Percentiles rank a stretch among this genome's conserved stretches.
Conservation (phyloP, 2,113 vertebrate genomes). For the Sprattus sprattus region DNA sequence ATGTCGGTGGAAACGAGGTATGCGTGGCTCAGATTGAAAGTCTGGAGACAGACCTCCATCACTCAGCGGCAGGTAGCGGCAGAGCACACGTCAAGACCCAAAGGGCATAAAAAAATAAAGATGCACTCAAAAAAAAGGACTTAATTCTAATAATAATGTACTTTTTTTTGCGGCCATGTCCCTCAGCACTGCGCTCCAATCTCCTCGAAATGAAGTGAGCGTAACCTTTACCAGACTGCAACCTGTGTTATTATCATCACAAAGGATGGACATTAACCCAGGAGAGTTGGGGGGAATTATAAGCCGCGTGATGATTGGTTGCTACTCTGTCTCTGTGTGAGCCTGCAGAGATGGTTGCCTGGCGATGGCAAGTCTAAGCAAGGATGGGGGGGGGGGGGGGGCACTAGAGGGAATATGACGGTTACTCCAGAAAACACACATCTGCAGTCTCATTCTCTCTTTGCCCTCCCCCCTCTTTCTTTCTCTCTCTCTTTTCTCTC, state of each 20-base stretch:
- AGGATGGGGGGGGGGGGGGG: not conserved
- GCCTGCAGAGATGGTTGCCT: not conserved
- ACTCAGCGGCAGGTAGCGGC: not conserved
- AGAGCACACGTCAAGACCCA: not conserved
- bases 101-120: not conserved
- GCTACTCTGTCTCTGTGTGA: not conserved
- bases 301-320: not conserved
- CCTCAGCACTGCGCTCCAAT: not conserved
- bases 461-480: not conserved
- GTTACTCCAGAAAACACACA: not conserved
- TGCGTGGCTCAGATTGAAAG: no score
- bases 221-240: conserved; percentile 19
- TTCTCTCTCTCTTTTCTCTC: not conserved
- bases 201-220: not conserved
- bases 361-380: not conserved
- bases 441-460: not conserved
- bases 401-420: conserved; percentile 11
- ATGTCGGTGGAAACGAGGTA: no score
- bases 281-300: not conserved
- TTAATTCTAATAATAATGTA: not conserved
- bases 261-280: not conserved
- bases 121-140: not conserved
- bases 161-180: not conserved
- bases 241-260: conserved; percentile 11
- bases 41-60: not conserved